Percentiles rank a stretch among this genome's conserved stretches.
These are phyloP conservation scores for Tholera decimalis DNA, from an alignment of 2,888 invertebrate species.

Conservation along the genomic window DNA sequence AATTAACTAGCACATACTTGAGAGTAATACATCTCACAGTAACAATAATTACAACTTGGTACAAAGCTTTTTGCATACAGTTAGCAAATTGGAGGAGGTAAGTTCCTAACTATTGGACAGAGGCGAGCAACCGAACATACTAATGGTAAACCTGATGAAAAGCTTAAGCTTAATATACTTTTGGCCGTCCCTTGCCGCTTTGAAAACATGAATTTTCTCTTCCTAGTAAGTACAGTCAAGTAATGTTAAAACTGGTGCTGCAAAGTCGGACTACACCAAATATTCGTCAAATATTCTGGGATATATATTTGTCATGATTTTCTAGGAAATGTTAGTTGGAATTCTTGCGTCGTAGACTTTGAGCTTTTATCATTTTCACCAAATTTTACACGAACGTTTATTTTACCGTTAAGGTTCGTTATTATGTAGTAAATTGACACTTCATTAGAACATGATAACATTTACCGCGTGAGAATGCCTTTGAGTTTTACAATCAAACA, in stretches of 20 bases:
- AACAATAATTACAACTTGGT: slow-evolving; percentile 54
- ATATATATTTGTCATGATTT: slow-evolving; percentile 22
- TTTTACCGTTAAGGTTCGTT: not conserved
- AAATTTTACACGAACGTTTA: not conserved
- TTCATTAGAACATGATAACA: slow-evolving; percentile 16
- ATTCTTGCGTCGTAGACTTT: slow-evolving; percentile 7
- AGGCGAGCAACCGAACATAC: slow-evolving; percentile 62
- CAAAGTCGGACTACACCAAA: slow-evolving; percentile 54
- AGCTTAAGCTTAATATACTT: slow-evolving; percentile 85
- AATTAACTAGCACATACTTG: slow-evolving; percentile 27
- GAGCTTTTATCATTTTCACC: slow-evolving; percentile 3
- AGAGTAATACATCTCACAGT: slow-evolving; percentile 42
- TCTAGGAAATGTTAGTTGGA: slow-evolving; percentile 16
- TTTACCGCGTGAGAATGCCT: not conserved
- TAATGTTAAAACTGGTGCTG: slow-evolving; percentile 60
- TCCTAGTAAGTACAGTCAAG: slow-evolving; percentile 70
- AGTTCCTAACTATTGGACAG: slow-evolving; percentile 63
- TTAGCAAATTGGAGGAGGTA: slow-evolving; percentile 66
- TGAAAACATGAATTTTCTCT: slow-evolving; percentile 83
- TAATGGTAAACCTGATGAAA: slow-evolving; percentile 80
- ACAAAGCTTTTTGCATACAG: slow-evolving; percentile 64
- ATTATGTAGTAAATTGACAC: slow-evolving; percentile 5
- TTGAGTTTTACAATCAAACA: too few relatives aligned
- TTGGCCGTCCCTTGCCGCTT: slow-evolving; percentile 75
- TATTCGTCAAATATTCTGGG: slow-evolving; percentile 31